phyloP scores from a whole-genome alignment of 2,888 invertebrate genomes.

The Timema cristinae region DNA sequence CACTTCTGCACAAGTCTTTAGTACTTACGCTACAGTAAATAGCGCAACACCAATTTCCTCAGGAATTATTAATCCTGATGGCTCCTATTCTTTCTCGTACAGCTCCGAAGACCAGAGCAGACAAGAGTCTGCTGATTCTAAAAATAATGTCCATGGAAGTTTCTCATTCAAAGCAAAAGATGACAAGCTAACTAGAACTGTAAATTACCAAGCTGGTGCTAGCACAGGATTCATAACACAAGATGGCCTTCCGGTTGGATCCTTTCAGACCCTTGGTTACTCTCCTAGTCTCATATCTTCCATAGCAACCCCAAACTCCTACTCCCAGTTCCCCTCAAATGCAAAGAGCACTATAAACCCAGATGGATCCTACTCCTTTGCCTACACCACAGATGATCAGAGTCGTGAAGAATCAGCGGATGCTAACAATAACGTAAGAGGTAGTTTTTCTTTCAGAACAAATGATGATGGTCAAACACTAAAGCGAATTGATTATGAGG shows the following conservation, averaged over 20 bases:
- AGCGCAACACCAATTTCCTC: too few relatives aligned
- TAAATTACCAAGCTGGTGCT: constrained; percentile 29
- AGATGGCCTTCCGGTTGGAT: too few relatives aligned
- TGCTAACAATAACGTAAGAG: constrained; percentile 33
- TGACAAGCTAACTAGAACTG: constrained; percentile 31
- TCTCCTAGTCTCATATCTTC: constrained; percentile 33
- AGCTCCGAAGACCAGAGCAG: constrained; percentile 40
- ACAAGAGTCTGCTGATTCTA: constrained; percentile 40
- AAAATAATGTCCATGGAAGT: constrained; percentile 38
- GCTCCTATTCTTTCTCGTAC: background rate
- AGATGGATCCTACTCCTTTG: constrained; percentile 29
- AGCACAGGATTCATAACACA: constrained; percentile 23
- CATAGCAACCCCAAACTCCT: background rate
- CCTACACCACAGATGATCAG: constrained; percentile 31
- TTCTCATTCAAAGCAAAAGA: constrained; percentile 34
- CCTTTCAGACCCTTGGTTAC: constrained; percentile 18
- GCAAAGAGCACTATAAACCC: background rate
- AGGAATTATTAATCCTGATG: too few relatives aligned
- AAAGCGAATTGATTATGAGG: constrained; percentile 31
- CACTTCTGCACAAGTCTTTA: background rate
- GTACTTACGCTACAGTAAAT: too few relatives aligned
- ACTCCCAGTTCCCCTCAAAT: background rate
- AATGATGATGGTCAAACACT: constrained; percentile 32
- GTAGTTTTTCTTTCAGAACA: constrained; percentile 34
- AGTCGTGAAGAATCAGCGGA: constrained; percentile 30